These are phyloP conservation scores for Cariama cristata DNA, from an alignment of 2,113 vertebrate species.

Conservation along the genomic window DNA sequence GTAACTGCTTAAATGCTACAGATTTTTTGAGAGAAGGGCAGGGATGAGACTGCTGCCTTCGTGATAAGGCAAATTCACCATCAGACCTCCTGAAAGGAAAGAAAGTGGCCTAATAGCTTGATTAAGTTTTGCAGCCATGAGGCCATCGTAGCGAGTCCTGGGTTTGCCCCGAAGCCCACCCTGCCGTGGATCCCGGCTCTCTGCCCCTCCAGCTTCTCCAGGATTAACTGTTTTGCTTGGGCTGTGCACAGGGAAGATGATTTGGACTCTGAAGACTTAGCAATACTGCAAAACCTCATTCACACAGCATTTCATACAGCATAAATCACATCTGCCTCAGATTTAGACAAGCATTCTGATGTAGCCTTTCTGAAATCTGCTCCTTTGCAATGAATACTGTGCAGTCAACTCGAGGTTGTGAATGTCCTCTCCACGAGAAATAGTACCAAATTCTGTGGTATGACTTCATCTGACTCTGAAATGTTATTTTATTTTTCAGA, in stretches of 20 bases:
- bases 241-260: not conserved
- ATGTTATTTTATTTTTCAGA: not conserved
- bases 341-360: accelerated
- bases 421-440: not conserved
- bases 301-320: accelerated
- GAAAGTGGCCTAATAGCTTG: not conserved
- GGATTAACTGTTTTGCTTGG: not conserved
- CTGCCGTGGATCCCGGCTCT: accelerated
- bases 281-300: not conserved
- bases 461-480: not conserved
- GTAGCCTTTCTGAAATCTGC: not conserved
- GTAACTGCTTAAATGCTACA: not conserved
- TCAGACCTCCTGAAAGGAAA: not conserved
- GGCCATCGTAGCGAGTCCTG: accelerated
- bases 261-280: not conserved
- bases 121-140: not conserved
- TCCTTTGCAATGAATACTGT: not conserved
- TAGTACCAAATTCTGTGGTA: not conserved
- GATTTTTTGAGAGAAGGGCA: not conserved
- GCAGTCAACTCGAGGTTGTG: too few relatives aligned
- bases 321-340: not conserved
- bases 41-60: accelerated
- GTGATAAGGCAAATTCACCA: not conserved
- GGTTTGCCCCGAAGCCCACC: not conserved
- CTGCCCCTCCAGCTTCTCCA: not conserved